Percentiles rank a stretch among this genome's conserved stretches.
Evolutionary conservation across 2,888 invertebrate species (phyloP).

Genomic region (Pocota personata): DNA sequence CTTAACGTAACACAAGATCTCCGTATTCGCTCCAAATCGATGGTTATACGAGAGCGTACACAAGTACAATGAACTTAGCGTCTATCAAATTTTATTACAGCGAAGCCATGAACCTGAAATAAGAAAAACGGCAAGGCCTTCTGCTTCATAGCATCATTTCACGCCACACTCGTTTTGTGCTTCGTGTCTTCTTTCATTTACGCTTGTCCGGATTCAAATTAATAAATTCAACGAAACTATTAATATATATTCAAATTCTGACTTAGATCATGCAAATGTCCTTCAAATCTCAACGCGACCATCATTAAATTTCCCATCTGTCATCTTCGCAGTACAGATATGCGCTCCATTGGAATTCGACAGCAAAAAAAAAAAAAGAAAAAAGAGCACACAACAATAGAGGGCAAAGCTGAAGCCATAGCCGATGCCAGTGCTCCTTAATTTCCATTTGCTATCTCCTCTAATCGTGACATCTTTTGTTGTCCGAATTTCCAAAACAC

Average conservation of each 20-base stretch:
- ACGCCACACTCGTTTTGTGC: slow-evolving; percentile 22
- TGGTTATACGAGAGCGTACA: neutral
- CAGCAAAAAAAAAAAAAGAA: neutral
- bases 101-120: slow-evolving; percentile 39
- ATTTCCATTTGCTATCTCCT: slow-evolving; percentile 4
- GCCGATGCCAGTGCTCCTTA: slow-evolving; percentile 18
- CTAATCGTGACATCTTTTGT: slow-evolving; percentile 44
- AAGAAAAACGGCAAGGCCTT: slow-evolving; percentile 15
- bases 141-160: slow-evolving; percentile 12
- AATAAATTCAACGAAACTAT: slow-evolving; percentile 29
- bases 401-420: neutral
- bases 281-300: slow-evolving; percentile 38
- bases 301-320: slow-evolving; percentile 14
- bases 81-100: slow-evolving; percentile 3
- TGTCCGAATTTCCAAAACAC: slow-evolving; percentile 18
- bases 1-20: neutral
- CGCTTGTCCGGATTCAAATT: neutral
- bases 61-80: slow-evolving; percentile 48
- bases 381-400: neutral
- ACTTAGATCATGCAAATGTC: slow-evolving; percentile 38
- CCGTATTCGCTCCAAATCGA: neutral
- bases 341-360: neutral
- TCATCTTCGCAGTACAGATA: neutral
- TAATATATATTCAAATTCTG: slow-evolving; percentile 47
- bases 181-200: neutral